Base-by-base conservation (phyloP, 2,888 invertebrate species). In the Patella caerulea region DNA sequence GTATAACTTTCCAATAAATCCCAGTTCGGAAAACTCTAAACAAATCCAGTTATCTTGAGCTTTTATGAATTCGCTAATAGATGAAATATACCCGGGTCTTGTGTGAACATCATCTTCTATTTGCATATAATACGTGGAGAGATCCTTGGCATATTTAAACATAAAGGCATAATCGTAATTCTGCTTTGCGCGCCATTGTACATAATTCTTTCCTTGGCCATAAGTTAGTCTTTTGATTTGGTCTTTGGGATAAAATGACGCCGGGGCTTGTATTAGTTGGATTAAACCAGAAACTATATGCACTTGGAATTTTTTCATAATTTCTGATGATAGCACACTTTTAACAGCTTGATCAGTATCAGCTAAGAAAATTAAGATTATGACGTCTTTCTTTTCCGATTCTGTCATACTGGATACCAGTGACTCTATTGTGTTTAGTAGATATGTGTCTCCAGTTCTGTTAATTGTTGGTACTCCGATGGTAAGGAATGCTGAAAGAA, bases 381-480 rank as follows among this genome's bases (percentile, higher is more conserved):
- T 85, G 19, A 90, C 86, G 34, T 90, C 87, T n/a, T 81, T 78
- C 34, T 88, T 81, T 71, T 92, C 91, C 15, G 84, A 82, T 1
- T 79, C 80, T 7, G 87, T 82, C 7, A 91, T 90, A 78, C 88
- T 86, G 54, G 88, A 84, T 12, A 92, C 82, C 71, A 92, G 83
- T 12, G 91, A 91, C 56, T 86, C 79, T n/a, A 92, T 80, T 14
- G 92, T 92, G 76, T 87, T 78, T 19, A 86, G 78, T 45, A 92
- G 84, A 82, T 92, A 92, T 76, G 87, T 86, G 54, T 83, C 87
- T 24, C 90, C 90, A 24, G 86, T 84, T 34, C 92, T 85, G 75
- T 87, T 86, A 17, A 92, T 89, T 5, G 91, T 90, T 5, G 92
- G 90, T 54, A 92, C 91, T 4, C 92, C 92, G n/a, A 92, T 91